These are phyloP conservation scores for Tipula lateralis DNA, from an alignment of 2,888 invertebrate species.

Conservation along the genomic window DNA sequence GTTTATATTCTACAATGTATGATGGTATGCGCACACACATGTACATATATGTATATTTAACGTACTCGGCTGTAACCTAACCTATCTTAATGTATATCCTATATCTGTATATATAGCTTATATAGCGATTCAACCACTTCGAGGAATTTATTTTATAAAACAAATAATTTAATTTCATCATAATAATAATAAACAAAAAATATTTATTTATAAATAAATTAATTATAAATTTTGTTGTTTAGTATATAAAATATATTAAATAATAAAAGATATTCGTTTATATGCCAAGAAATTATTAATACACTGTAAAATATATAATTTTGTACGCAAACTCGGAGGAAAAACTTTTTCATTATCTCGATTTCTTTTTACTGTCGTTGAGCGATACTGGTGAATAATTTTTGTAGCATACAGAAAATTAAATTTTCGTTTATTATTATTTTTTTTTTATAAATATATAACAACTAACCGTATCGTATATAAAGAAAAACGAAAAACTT, in stretches of 20 bases:
- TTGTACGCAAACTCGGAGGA: neutral
- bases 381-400: conserved; percentile 11
- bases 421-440: conserved; percentile 3
- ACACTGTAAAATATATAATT: neutral
- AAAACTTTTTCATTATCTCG: neutral
- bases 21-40: too few species aligned
- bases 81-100: neutral
- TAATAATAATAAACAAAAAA: neutral
- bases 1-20: too few species aligned
- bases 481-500: conserved; percentile 13
- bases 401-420: neutral
- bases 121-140: too few species aligned
- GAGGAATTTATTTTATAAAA: neutral
- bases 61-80: neutral
- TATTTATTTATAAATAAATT: neutral
- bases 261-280: neutral
- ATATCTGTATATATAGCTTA: neutral
- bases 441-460: neutral
- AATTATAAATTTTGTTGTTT: neutral
- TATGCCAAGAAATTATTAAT: neutral
- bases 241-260: neutral
- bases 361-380: neutral
- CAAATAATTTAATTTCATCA: neutral
- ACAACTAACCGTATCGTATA: neutral
- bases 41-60: too few species aligned